Base-by-base conservation (phyloP, 2,113 vertebrate species). In the Gavialis gangeticus region DNA sequence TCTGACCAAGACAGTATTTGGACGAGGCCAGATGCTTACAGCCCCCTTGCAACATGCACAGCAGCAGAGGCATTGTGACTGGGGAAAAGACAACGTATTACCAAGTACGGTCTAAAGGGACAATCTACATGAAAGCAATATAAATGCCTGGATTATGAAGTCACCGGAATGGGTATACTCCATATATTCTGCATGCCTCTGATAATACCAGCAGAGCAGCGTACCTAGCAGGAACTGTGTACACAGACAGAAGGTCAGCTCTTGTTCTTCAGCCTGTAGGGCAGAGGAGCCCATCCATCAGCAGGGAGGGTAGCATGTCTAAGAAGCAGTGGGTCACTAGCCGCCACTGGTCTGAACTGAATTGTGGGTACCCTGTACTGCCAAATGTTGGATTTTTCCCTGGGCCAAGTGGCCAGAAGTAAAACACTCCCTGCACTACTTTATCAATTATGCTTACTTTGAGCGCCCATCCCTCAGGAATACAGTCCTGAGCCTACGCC, bases 161-260 rank as follows among this genome's bases (percentile, higher is more conserved):
- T 34, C 27, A 19, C 30, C 16, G 57, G 46, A 75, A 12, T 75
- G 75, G 30, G 30, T 3, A 2, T 14, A 46, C 4, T 46, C 67
- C 19, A 57, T 4, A 1, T 2, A 16, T 27, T 73, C n/a, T 2
- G n/a, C 8, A 17, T 30, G 34, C 3, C 63, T 21, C 11, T 10
- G 12, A 3, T 6, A 77, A 77, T 27, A 54, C 46, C 46, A 46
- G 46, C 46, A 7, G 46, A 46, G 46, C 46, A 46, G 46, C 46
- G 46, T 9, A 46, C 9, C 46, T 46, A 46, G 46, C 46, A 46
- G 46, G 46, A 46, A 46, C 14, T 21, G 46, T 25, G 34, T 25
- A 27, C 71, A 57, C n/a, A 28, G 62, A 28, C 1, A 28, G 28
- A 55, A 59, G 21, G 55, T 2, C 71, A 81, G 84, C 25, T 67